These are phyloP conservation scores for Lordiphosa clarofinis DNA, from an alignment of 1,140 invertebrate genomes.

Conservation along the genomic window DNA sequence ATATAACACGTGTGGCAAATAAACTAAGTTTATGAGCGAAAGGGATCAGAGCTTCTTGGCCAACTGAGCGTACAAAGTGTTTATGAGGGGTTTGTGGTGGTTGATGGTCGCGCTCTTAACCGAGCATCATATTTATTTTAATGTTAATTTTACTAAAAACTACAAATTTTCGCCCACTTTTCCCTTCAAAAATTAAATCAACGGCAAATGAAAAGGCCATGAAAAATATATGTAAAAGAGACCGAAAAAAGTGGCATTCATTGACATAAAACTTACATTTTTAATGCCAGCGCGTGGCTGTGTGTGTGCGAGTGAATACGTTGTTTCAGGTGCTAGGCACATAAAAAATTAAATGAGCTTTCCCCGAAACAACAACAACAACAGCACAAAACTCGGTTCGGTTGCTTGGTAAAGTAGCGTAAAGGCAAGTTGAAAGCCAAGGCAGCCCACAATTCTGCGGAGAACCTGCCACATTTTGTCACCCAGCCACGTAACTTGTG, in stretches of 20 bases:
- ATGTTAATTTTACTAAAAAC: conserved; percentile 18
- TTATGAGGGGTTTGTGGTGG: conserved; percentile 12
- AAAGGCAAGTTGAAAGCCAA: conserved; percentile 29
- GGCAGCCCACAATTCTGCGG: conserved; percentile 33
- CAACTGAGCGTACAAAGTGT: conserved; percentile 42
- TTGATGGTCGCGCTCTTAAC: not conserved
- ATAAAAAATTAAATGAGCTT: conserved; percentile 65
- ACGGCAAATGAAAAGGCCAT: conserved; percentile 32
- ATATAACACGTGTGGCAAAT: conserved; percentile 57
- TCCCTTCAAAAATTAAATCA: conserved; percentile 46
- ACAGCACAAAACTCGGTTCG: conserved; percentile 23
- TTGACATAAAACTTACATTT: conserved; percentile 71
- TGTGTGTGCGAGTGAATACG: conserved; percentile 8
- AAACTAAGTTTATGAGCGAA: conserved; percentile 57
- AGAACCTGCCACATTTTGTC: conserved; percentile 41
- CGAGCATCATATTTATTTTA: not conserved
- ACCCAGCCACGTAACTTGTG: conserved; percentile 44
- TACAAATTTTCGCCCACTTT: conserved; percentile 6
- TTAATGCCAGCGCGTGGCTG: conserved; percentile 44
- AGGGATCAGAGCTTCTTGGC: conserved; percentile 16
- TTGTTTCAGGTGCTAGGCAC: conserved; percentile 63
- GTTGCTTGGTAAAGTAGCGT: conserved; percentile 40
- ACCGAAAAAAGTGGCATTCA: conserved; percentile 41
- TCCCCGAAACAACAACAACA: conserved; percentile 28
- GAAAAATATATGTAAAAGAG: conserved; percentile 30